Conservation (phyloP, 2,113 vertebrate genomes). For the Chaenogobius annularis region DNA sequence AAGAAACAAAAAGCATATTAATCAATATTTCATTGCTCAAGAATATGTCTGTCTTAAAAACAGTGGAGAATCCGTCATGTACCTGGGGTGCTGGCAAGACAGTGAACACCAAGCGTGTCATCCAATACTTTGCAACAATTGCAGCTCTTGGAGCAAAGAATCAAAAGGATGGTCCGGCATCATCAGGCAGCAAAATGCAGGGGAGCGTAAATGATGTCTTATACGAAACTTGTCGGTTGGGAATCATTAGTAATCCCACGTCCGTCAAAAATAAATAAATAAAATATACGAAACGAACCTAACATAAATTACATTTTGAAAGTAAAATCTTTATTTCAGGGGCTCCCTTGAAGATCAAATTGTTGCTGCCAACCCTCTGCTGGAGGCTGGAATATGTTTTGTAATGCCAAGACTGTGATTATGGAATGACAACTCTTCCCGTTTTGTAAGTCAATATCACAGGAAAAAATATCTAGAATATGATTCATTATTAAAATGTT, state of each 20-base stretch:
- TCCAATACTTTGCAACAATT: conserved; percentile 94
- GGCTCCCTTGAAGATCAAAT: conserved; percentile 84
- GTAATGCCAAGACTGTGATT: conserved; percentile 86
- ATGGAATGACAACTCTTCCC: conserved; percentile 84
- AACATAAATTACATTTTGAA: conserved; percentile 85
- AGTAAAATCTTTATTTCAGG: too few relatives aligned
- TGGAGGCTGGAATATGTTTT: conserved; percentile 85
- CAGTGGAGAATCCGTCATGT: conserved; percentile 94
- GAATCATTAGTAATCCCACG: too few relatives aligned
- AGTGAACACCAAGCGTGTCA: conserved; percentile 93
- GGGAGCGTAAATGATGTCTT: neutral
- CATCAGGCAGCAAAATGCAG: conserved; percentile 45
- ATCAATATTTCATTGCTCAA: neutral
- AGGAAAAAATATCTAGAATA: neutral
- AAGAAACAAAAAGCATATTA: neutral
- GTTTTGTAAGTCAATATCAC: conserved; percentile 75
- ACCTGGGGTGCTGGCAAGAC: conserved; percentile 95
- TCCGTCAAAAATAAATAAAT: too few relatives aligned
- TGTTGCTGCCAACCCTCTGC: conserved; percentile 75
- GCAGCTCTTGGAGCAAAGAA: conserved; percentile 73
- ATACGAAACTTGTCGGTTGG: too few relatives aligned
- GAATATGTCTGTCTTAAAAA: neutral
- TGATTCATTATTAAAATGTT: neutral
- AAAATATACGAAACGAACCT: too few relatives aligned
- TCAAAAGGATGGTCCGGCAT: conserved; percentile 23